Base-by-base conservation (phyloP, 2,113 vertebrate genomes). In the Hippocampus zosterae region DNA sequence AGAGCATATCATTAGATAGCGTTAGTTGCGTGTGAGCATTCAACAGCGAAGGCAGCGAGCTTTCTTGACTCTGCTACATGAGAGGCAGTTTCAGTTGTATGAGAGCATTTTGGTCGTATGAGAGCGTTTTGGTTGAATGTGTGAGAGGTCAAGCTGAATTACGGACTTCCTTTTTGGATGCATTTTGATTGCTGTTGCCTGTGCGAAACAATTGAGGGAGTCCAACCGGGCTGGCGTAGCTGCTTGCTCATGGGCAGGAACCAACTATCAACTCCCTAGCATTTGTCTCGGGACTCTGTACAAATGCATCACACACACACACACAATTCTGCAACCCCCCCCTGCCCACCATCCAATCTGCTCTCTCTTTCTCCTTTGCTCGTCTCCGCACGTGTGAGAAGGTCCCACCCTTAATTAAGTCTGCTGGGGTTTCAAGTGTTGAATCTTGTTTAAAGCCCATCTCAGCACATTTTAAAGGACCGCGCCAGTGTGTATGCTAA, bases 331-430 rank as follows among this genome's bases (percentile, higher is more conserved):
- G 42, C 19, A 67, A 53, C 41, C 25, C 48, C 67, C 68, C 61
- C 66, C 70, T n/a, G n/a, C 65, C 60, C 75, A 59, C 71, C 67
- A 78, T 69, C 61, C 75, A 64, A 21, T 69, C 76, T 91, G 90
- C 82, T 79, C 72, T 73, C 73, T 50, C 21, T n/a, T 66, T 67
- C 46, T 75, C 71, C 65, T 69, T 69, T 29, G 59, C 81, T 70
- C 59, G 46, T 72, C 91, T 91, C 85, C 84, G 84, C 87, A 65
- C 86, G 74, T 88, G 88, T 90, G 89, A 88, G 91, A 88, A 88
- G 91, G 93, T 93, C 93, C 93, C 94, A 93, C 93, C 93, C 92
- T 95, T 97, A 97, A 97, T 97, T 92, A 96, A 95, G 94, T 94
- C 96, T 96, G 93, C 88, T 94, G 95, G 95, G 95, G 92, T 95